Conservation (phyloP, 2,797 vertebrate species). For the Crenichthys baileyi region DNA sequence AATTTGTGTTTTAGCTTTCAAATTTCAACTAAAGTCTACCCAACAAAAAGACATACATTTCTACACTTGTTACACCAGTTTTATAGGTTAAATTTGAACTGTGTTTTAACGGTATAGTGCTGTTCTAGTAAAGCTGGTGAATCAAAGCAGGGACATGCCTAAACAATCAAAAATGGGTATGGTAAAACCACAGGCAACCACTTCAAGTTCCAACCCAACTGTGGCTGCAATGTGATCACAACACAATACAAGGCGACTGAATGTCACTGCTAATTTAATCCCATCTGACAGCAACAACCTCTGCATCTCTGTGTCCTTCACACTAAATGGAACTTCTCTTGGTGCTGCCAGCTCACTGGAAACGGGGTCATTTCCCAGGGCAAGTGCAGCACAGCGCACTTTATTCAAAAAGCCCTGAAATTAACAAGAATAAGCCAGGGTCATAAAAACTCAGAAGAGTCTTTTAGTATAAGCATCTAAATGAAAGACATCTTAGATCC, state of each 20-base stretch:
- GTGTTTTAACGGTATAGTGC: background rate
- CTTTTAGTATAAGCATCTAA: constrained; percentile 37
- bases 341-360: background rate
- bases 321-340: constrained; percentile 26
- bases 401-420: constrained; percentile 43
- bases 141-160: constrained; percentile 54
- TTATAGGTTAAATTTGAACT: background rate
- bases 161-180: constrained; percentile 49
- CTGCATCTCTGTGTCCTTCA: constrained; percentile 5
- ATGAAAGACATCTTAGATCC: constrained; percentile 60
- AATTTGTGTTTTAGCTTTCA: background rate
- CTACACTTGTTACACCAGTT: background rate
- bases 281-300: constrained; percentile 11
- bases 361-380: constrained; percentile 38
- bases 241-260: constrained; percentile 20
- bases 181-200: constrained; percentile 55
- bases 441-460: constrained; percentile 40
- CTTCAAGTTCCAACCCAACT: constrained; percentile 65
- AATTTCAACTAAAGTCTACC: background rate
- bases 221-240: constrained; percentile 18
- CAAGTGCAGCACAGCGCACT: constrained; percentile 29
- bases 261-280: constrained; percentile 13
- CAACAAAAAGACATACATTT: background rate
- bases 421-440: constrained; percentile 38
- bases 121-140: constrained; percentile 26